phyloP scores from a whole-genome alignment of 35 echinoderm and acorn worm genomes.

The Ptychodera flava region DNA sequence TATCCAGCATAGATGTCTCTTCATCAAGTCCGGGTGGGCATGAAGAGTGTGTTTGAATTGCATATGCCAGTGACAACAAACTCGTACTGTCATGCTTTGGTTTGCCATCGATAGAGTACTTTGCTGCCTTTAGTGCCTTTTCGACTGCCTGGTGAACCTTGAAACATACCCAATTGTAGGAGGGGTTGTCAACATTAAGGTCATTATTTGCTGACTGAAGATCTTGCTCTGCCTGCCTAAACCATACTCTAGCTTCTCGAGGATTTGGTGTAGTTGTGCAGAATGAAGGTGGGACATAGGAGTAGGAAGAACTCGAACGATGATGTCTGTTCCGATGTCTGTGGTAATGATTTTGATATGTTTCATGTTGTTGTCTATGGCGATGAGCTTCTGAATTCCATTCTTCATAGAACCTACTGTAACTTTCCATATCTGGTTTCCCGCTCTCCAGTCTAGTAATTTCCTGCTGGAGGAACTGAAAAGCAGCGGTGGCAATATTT shows the following conservation, averaged over 20 bases:
- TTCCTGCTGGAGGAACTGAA: slow-evolving; percentile 18
- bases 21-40: neutral
- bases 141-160: neutral
- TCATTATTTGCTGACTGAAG: neutral
- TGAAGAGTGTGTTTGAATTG: neutral
- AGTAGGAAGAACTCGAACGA: neutral
- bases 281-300: slow-evolving; percentile 25
- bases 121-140: neutral
- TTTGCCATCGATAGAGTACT: neutral
- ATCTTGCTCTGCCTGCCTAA: neutral
- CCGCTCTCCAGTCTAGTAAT: slow-evolving; percentile 5
- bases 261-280: neutral
- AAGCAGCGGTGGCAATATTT: neutral
- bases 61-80: neutral
- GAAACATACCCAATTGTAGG: neutral
- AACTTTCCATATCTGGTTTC: neutral
- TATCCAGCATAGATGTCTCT: neutral
- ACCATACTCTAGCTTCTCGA: neutral
- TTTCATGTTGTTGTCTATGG: neutral
- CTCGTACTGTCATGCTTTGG: neutral
- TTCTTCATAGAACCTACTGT: neutral
- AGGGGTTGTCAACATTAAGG: neutral
- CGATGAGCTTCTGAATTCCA: neutral
- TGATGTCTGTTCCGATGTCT: neutral
- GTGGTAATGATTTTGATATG: slow-evolving; percentile 3